Conservation (phyloP, 1,140 invertebrate genomes). For the Chrysomallon squamiferum region DNA sequence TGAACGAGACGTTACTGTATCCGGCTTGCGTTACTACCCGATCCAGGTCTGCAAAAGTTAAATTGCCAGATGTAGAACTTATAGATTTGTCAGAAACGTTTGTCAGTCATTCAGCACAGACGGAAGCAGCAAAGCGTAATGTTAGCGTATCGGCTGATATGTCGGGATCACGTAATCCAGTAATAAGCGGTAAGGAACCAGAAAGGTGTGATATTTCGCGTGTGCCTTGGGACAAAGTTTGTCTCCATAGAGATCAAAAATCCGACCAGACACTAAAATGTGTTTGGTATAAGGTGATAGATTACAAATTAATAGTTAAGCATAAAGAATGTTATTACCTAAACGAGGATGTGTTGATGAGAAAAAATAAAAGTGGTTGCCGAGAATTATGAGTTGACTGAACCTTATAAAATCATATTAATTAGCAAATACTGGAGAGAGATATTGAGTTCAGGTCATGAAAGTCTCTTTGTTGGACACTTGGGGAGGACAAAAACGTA, state of each 20-base stretch:
- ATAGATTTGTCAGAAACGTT: not conserved
- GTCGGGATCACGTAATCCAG: not conserved
- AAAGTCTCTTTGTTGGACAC: slow-evolving; percentile 9
- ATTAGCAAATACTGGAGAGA: not conserved
- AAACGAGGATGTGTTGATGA: not conserved
- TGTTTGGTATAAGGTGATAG: not conserved
- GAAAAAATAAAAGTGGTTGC: not conserved
- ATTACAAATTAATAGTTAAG: not conserved
- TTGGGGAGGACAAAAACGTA: slow-evolving; percentile 16
- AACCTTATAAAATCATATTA: not conserved
- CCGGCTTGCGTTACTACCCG: not conserved
- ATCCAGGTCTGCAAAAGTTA: not conserved
- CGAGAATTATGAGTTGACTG: not conserved
- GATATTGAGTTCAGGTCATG: slow-evolving; percentile 10
- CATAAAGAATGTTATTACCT: not conserved
- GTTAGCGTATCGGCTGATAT: not conserved
- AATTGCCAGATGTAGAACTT: not conserved
- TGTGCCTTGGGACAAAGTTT: not conserved
- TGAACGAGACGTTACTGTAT: not conserved
- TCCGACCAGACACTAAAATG: not conserved
- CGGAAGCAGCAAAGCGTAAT: not conserved
- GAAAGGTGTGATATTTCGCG: not conserved
- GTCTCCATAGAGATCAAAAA: not conserved
- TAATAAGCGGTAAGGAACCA: not conserved
- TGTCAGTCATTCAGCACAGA: not conserved